Evolutionary conservation across 1,140 invertebrate genomes (phyloP).

Genomic region (Venustaconcha ellipsiformis): DNA sequence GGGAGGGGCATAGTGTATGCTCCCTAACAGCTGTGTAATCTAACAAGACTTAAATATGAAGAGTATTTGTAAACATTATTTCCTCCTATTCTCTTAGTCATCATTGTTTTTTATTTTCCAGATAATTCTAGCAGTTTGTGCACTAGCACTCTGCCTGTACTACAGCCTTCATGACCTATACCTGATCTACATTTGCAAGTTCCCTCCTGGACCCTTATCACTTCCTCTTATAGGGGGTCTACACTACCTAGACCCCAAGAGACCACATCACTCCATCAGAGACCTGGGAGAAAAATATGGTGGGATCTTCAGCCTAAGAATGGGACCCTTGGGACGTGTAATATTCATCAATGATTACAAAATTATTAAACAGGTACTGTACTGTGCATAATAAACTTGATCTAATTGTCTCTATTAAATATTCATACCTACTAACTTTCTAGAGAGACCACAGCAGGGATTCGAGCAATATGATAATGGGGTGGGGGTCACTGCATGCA

Average conservation of each 20-base stretch:
- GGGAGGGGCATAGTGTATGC: too few relatives aligned
- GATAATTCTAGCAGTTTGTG: neutral
- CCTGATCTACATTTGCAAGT: conserved; percentile 1
- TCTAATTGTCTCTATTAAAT: too few relatives aligned
- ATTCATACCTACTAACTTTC: too few relatives aligned
- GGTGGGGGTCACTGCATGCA: too few relatives aligned
- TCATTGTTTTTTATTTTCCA: neutral
- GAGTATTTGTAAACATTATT: too few relatives aligned
- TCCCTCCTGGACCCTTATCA: conserved; percentile 24
- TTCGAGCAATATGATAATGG: too few relatives aligned
- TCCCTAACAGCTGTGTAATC: too few relatives aligned
- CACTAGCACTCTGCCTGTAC: conserved; percentile 6
- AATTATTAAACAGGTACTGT: conserved; percentile 11
- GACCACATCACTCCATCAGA: conserved; percentile 2
- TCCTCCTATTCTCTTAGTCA: too few relatives aligned
- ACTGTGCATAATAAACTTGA: too few relatives aligned
- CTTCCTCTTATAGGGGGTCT: conserved; percentile 26
- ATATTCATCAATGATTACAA: conserved; percentile 24
- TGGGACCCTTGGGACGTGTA: conserved; percentile 19
- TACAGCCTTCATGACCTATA: conserved; percentile 20
- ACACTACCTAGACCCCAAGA: conserved; percentile 7
- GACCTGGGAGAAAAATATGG: conserved; percentile 18
- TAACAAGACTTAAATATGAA: too few relatives aligned
- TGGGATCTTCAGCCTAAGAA: conserved; percentile 18
- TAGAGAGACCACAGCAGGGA: too few relatives aligned